These are phyloP conservation scores for Cololabis saira DNA, from an alignment of 2,113 vertebrate species.

Conservation along the genomic window DNA sequence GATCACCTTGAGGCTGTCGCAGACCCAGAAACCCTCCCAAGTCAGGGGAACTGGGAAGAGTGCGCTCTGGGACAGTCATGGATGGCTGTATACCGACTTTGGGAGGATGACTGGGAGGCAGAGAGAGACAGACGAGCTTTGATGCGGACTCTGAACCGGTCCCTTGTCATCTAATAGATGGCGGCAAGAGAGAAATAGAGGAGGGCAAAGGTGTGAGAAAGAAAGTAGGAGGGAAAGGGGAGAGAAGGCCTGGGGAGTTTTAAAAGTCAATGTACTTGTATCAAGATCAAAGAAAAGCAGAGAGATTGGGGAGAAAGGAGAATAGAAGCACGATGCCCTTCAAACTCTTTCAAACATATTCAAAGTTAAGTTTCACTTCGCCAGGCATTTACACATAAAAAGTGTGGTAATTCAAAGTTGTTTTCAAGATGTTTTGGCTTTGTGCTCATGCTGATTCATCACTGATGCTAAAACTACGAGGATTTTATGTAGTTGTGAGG, in stretches of 20 bases:
- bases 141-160: slow-evolving; percentile 67
- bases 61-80: slow-evolving; percentile 12
- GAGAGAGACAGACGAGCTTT: slow-evolving; percentile 63
- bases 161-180: slow-evolving; percentile 60
- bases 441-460: too few species aligned
- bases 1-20: slow-evolving; percentile 40
- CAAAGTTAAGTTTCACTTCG: slow-evolving; percentile 12
- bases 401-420: not conserved
- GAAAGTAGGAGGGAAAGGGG: slow-evolving; percentile 22
- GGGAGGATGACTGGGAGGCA: slow-evolving; percentile 60
- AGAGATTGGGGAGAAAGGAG: slow-evolving; percentile 22
- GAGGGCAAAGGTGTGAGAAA: slow-evolving; percentile 15
- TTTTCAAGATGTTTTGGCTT: too few species aligned
- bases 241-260: slow-evolving; percentile 43
- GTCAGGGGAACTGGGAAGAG: slow-evolving; percentile 33
- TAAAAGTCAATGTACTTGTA: slow-evolving; percentile 43
- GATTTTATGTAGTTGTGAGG: not conserved
- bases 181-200: slow-evolving; percentile 44
- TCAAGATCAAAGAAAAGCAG: slow-evolving; percentile 46
- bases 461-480: not conserved
- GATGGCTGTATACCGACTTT: slow-evolving; percentile 33
- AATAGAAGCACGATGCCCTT: slow-evolving; percentile 38
- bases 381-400: not conserved
- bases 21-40: slow-evolving; percentile 52
- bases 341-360: slow-evolving; percentile 23